phyloP scores from a whole-genome alignment of 2,888 invertebrate genomes.

The Serripes groenlandicus region DNA sequence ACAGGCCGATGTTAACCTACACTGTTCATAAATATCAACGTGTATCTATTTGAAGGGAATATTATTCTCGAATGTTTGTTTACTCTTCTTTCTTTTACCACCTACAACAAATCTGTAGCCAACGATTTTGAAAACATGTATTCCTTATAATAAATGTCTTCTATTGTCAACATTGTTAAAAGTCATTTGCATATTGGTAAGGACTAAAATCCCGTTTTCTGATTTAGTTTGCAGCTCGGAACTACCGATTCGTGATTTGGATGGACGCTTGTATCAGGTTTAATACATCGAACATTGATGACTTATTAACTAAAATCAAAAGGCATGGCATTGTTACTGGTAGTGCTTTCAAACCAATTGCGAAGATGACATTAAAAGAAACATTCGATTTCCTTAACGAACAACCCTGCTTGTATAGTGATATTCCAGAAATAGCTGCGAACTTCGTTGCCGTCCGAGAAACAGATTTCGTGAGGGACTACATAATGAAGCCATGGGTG shows the following conservation, averaged over 20 bases:
- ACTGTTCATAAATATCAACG: no score
- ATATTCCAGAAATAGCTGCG: background rate
- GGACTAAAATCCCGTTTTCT: background rate
- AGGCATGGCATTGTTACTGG: background rate
- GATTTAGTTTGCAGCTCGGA: background rate
- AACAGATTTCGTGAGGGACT: background rate
- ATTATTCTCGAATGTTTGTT: no score
- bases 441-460: background rate
- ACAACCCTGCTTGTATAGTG: background rate
- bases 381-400: background rate
- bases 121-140: no score
- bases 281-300: background rate
- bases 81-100: no score
- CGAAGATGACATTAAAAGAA: background rate
- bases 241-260: background rate
- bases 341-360: background rate
- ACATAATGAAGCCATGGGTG: constrained; percentile 11
- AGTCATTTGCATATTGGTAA: no score
- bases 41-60: no score
- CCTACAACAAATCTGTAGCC: no score
- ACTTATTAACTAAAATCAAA: background rate
- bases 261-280: background rate
- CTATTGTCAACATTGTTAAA: no score
- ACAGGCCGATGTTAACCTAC: no score
- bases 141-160: no score